Conservation (phyloP, 2,797 vertebrate genomes). For the Sebastes kiyomatsui region DNA sequence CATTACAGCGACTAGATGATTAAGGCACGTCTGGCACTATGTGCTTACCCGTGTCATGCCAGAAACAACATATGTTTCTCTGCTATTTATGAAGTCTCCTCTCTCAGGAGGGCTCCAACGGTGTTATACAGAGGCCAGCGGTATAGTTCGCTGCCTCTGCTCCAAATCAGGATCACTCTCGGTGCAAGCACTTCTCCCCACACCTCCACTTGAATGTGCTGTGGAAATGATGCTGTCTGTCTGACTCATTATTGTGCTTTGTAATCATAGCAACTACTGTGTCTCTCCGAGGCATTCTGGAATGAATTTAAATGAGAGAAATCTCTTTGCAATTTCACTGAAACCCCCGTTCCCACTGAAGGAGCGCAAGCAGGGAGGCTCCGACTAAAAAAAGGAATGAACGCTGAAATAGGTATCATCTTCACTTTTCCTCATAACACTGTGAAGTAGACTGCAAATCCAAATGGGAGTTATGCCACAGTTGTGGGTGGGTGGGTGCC, state of each 20-base stretch:
- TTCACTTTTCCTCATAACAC: constrained; percentile 42
- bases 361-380: constrained; percentile 21
- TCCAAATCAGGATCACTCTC: constrained; percentile 6
- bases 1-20: constrained; percentile 8
- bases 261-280: constrained; percentile 65
- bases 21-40: not conserved
- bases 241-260: constrained; percentile 64
- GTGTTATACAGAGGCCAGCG: not conserved
- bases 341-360: constrained; percentile 42
- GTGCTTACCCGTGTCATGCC: not conserved
- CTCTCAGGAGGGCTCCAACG: not conserved
- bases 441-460: constrained; percentile 28
- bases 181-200: not conserved
- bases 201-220: constrained; percentile 55
- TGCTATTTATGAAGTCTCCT: constrained; percentile 14
- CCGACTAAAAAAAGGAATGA: constrained; percentile 26
- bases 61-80: constrained; percentile 16
- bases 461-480: constrained; percentile 38
- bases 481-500: constrained; percentile 35
- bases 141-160: not conserved
- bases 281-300: constrained; percentile 50
- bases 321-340: constrained; percentile 59
- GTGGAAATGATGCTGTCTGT: constrained; percentile 45
- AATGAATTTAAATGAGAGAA: constrained; percentile 63
- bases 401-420: constrained; percentile 49